These are phyloP conservation scores for Cyphomyrus plagiostoma DNA, from an alignment of 2,113 vertebrate species.

Conservation along the genomic window DNA sequence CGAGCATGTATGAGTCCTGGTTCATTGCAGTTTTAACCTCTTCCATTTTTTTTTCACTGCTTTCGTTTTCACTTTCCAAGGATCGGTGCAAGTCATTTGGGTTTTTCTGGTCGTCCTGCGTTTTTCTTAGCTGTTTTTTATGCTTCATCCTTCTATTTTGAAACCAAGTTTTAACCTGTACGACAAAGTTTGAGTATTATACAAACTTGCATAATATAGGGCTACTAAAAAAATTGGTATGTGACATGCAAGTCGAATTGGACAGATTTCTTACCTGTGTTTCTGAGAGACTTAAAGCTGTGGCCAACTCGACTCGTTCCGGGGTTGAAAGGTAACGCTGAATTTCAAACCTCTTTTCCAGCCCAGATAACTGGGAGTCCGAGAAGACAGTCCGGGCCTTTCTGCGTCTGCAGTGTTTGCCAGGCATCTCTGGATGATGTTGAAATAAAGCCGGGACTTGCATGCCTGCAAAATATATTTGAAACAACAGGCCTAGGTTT, in stretches of 20 bases:
- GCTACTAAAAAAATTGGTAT: neutral
- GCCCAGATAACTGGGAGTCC: slow-evolving; percentile 89
- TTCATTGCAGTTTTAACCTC: slow-evolving; percentile 55
- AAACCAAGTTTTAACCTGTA: slow-evolving; percentile 90
- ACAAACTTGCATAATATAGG: slow-evolving; percentile 2
- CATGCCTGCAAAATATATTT: slow-evolving; percentile 62
- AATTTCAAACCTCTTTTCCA: slow-evolving; percentile 94
- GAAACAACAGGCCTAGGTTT: neutral
- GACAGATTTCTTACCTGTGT: slow-evolving; percentile 72
- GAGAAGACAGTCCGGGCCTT: slow-evolving; percentile 96
- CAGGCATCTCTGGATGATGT: slow-evolving; percentile 81
- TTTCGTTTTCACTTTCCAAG: slow-evolving; percentile 63
- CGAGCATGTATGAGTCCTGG: slow-evolving; percentile 66
- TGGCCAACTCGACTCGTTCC: slow-evolving; percentile 90
- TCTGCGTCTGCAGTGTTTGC: slow-evolving; percentile 89
- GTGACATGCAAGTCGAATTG: neutral
- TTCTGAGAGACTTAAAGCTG: slow-evolving; percentile 93
- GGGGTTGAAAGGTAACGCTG: slow-evolving; percentile 94
- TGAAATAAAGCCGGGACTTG: slow-evolving; percentile 89
- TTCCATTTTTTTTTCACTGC: slow-evolving; percentile 48
- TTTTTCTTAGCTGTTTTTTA: slow-evolving; percentile 91
- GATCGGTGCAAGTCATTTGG: slow-evolving; percentile 61
- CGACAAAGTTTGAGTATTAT: slow-evolving; percentile 12
- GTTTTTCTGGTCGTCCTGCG: slow-evolving; percentile 81
- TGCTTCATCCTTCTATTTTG: slow-evolving; percentile 93